phyloP scores from a whole-genome alignment of 2,888 invertebrate species.

The Campopleginae sp. region DNA sequence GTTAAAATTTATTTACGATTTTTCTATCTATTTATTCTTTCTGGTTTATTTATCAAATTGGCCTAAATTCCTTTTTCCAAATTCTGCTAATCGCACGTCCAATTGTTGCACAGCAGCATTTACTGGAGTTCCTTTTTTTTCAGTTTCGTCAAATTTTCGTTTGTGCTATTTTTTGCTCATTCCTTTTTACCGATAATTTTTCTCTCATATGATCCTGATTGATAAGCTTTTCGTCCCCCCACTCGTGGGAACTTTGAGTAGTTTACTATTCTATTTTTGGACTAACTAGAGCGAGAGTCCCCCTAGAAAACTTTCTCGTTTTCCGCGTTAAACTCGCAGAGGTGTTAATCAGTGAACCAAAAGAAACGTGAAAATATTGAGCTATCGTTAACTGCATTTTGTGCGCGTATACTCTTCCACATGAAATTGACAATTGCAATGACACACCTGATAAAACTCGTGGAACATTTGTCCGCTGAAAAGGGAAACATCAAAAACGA shows the following conservation, averaged over 20 bases:
- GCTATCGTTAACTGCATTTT: not conserved
- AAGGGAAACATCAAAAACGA: not conserved
- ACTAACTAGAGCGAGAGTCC: slow-evolving; percentile 58
- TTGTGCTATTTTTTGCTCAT: not conserved
- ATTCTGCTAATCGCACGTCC: no score
- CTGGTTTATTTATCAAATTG: no score
- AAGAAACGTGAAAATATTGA: slow-evolving; percentile 24
- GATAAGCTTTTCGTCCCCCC: slow-evolving; percentile 23
- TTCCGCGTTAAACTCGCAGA: slow-evolving; percentile 18
- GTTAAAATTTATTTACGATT: not conserved
- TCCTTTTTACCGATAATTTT: not conserved
- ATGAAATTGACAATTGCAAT: slow-evolving; percentile 12
- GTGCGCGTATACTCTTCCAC: not conserved
- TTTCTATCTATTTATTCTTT: not conserved
- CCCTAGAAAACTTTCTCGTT: slow-evolving; percentile 50
- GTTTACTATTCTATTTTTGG: slow-evolving; percentile 65
- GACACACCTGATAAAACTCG: slow-evolving; percentile 4
- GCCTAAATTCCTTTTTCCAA: no score
- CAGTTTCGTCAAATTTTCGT: not conserved
- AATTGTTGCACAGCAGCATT: no score
- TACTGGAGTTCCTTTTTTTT: no score
- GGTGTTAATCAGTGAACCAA: slow-evolving; percentile 30
- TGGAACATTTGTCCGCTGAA: slow-evolving; percentile 6
- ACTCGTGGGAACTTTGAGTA: slow-evolving; percentile 44
- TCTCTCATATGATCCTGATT: slow-evolving; percentile 1